Evolutionary conservation across 2,797 vertebrate genomes (phyloP).

Genomic region (Clarias fuscus): DNA sequence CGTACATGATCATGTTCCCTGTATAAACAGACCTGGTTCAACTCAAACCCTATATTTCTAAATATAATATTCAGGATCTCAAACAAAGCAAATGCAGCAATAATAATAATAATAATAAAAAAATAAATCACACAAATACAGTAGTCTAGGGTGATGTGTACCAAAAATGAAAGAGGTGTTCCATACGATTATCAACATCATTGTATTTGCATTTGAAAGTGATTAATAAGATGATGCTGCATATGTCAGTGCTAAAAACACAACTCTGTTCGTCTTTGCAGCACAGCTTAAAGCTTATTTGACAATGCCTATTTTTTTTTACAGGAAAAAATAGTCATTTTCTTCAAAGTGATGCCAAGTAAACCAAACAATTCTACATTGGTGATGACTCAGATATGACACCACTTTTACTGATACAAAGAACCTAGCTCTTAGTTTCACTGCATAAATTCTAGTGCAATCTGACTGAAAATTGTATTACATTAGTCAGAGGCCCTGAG

Average conservation of each 20-base stretch:
- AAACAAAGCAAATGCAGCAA: neutral
- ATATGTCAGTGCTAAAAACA: neutral
- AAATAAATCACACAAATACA: too few relatives aligned
- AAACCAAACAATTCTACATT: too few relatives aligned
- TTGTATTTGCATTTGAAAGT: neutral
- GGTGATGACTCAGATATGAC: too few relatives aligned
- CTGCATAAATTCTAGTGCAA: constrained; percentile 38
- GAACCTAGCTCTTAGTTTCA: constrained; percentile 19
- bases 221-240: neutral
- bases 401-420: neutral
- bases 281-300: neutral
- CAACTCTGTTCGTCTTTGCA: neutral
- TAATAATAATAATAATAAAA: neutral
- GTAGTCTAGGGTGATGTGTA: neutral
- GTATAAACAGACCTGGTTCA: neutral
- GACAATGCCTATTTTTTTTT: neutral
- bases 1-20: neutral
- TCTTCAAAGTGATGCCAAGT: neutral
- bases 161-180: neutral
- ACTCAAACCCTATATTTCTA: neutral
- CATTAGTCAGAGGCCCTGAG: constrained; percentile 15
- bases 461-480: neutral
- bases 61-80: neutral
- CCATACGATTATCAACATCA: neutral
- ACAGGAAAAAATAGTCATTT: neutral